A percentile compares a stretch with the other conserved stretches of the same genome.
These are phyloP conservation scores for Phymanthus crucifer DNA, from an alignment of 92 coral and sea anemone genomes.

Conservation along the genomic window DNA sequence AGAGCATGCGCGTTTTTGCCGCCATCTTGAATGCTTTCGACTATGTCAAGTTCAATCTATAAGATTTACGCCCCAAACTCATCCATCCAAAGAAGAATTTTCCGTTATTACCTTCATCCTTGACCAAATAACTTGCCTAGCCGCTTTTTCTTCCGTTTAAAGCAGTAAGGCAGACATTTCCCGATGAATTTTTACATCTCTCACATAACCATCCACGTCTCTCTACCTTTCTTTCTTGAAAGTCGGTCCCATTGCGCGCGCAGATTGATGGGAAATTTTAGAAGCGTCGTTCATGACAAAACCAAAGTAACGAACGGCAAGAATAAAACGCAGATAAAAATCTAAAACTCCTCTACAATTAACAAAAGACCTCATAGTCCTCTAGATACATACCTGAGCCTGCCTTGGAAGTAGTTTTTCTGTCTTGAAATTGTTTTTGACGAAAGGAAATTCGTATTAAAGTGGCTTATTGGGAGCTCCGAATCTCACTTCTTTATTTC, in stretches of 20 bases:
- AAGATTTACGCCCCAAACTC: constrained; percentile 47
- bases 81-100: constrained; percentile 72
- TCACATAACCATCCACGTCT: constrained; percentile 30
- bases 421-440: background rate
- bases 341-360: background rate
- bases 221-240: constrained; percentile 38
- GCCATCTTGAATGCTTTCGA: constrained; percentile 88
- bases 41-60: constrained; percentile 52
- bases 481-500: constrained; percentile 8
- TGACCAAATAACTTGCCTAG: constrained; percentile 23
- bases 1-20: constrained; percentile 99
- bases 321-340: constrained; percentile 26
- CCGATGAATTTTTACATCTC: constrained; percentile 16
- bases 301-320: constrained; percentile 12
- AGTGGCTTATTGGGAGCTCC: background rate
- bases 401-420: constrained; percentile 9
- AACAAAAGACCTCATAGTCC: background rate
- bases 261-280: constrained; percentile 57
- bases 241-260: constrained; percentile 41
- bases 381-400: constrained; percentile 28
- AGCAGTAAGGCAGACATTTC: constrained; percentile 32
- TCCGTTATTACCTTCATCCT: constrained; percentile 62
- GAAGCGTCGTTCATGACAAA: constrained; percentile 28
- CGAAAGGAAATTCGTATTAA: constrained; percentile 9
- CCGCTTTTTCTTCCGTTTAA: constrained; percentile 37